Percentiles rank a stretch among this genome's conserved stretches.
Conservation (phyloP, 2,888 invertebrate genomes). For the Drosophila melanosoma region DNA sequence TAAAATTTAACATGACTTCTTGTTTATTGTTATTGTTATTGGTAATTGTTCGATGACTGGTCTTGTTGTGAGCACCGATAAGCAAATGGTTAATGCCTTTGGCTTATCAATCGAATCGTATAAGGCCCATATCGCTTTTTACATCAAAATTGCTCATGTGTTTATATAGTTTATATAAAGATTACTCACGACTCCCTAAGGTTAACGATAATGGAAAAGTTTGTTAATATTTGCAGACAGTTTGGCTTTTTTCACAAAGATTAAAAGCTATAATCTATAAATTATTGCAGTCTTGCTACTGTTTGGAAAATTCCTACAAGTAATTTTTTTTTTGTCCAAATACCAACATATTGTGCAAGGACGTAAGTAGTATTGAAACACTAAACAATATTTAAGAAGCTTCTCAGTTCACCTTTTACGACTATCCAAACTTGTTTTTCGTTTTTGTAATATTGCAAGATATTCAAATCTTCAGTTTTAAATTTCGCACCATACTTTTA, state of each 20-base stretch:
- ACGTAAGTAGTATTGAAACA: not conserved
- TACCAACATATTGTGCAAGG: not conserved
- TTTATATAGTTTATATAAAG: slow-evolving; percentile 63
- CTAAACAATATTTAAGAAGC: not conserved
- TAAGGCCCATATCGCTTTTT: slow-evolving; percentile 30
- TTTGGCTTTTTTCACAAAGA: slow-evolving; percentile 16
- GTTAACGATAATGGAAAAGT: slow-evolving; percentile 28
- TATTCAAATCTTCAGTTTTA: not conserved
- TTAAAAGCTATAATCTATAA: not conserved
- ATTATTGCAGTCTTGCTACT: not conserved
- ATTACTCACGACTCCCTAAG: slow-evolving; percentile 33
- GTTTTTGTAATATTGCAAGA: not conserved
- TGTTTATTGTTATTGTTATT: slow-evolving; percentile 11
- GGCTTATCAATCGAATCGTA: slow-evolving; percentile 51
- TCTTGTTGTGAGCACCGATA: slow-evolving; percentile 29
- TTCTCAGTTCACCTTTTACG: not conserved
- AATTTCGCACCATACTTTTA: slow-evolving; percentile 5
- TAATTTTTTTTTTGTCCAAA: too few species aligned
- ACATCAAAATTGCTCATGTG: slow-evolving; percentile 58
- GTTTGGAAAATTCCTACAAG: not conserved
- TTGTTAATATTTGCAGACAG: slow-evolving; percentile 31
- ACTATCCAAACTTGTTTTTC: not conserved
- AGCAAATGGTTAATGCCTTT: slow-evolving; percentile 27
- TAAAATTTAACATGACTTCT: slow-evolving; percentile 22
- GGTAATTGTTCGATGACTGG: slow-evolving; percentile 15